Base-by-base conservation (phyloP, 2,888 invertebrate species). In the Pyrrhia umbra region DNA sequence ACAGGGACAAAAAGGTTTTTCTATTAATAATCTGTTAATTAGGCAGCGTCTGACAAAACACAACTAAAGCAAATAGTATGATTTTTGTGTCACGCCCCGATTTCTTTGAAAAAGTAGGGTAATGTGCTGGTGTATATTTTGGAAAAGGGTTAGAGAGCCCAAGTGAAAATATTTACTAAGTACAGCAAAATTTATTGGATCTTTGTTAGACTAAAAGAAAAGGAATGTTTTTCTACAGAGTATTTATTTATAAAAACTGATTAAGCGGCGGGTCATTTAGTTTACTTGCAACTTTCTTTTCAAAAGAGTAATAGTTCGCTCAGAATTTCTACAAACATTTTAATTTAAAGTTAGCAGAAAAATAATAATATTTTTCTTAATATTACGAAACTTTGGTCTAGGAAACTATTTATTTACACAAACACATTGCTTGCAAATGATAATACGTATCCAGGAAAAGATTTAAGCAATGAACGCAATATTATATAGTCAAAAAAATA, bases 51-150 rank as follows among this genome's bases (percentile, higher is more conserved):
- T 68, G 40, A 52, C 25, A 58, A 39, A 18, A 25, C 18, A 67
- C 50, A 55, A 30, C 25, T n/a, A n/a, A n/a, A n/a, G n/a, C 45
- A 59, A 46, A 51, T 59, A 49, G 61, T 65, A 60, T 58, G 37
- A 65, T 54, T 69, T 64, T 69, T 62, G 47, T 65, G 59, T 55
- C 62, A 60, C 39, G 75, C 39, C 52, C 66, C 56, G 52, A 66
- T 69, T 74, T 74, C 52, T 40, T 63, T 66, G 46, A 6, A 52
- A 57, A 74, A 75, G 63, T 67, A 70, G 70, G 75, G 55, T 75
- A 70, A 70, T 64, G 62, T 60, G 5, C 57, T 46, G 58, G 61
- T 77, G 66, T 77, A 58, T 63, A 16, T 60, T 65, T 69, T 60
- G 62, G 60, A 54, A 34, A 49, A 65, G 25, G 42, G 25, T 39